Evolutionary conservation across 2,113 vertebrate species (phyloP), one percentile per base, ranked within the genome.

Genomic region (Pongo pygmaeus): DNA sequence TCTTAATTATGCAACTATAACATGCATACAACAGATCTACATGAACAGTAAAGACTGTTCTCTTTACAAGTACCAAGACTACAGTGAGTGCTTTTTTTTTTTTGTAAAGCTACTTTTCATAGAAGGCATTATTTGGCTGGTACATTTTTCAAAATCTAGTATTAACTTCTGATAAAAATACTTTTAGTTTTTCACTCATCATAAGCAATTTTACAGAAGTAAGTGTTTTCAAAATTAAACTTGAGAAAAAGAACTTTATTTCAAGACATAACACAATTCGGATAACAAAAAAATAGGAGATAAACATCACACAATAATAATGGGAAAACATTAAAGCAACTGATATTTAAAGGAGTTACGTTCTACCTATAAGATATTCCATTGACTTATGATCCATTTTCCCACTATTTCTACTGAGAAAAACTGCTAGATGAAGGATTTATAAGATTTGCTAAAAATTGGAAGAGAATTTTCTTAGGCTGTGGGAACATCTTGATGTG

Each of bases 1-100:
- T 91, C 72, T 95, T 85, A 83, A 92, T 84, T 88, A 90, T 84
- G 16, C 40, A 79, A 95, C 11, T 90, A 40, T 75, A 85, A 40
- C 10, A 40, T 81, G 8, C 35, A 32, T 35, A 52, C 9, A 80
- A 50, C 16, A 93, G 35, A 70, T 23, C 25, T 48, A 57, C 16
- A 43, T n/a, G 11, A 70, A 96, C 16, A 72, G 25, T 52, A 91
- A 91, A 38, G 30, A 75, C 13, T 79, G 10, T 72, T 89, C 14
- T 77, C 83, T 74, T 46, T 52, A 38, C 6, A 95, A 74, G 20
- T 46, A 84, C 32, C 88, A 90, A 89, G 35, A 84, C 23, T 30
- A 5, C 10, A 27, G 20, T 67, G 27, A 70, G 40, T 43, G 35
- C 14, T 77, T 64, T 22, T 67, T 90, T 79, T 74, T 67, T 61